These are phyloP conservation scores for Listrodromus nycthemerus DNA, from an alignment of 2,888 invertebrate genomes.

Conservation along the genomic window DNA sequence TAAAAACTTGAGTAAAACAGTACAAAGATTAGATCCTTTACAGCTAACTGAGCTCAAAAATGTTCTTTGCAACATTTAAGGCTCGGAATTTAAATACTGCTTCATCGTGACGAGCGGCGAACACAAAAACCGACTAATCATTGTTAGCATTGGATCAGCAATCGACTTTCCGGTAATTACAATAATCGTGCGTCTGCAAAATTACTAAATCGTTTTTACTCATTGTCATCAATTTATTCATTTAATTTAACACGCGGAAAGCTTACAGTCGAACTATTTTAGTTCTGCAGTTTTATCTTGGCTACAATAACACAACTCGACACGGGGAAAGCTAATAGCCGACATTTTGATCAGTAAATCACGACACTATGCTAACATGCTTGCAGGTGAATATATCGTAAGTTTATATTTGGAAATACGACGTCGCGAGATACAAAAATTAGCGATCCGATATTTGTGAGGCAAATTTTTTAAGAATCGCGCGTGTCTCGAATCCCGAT, in stretches of 20 bases:
- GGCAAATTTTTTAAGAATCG: background rate
- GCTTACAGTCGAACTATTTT: background rate
- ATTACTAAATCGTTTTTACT: background rate
- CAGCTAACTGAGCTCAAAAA: background rate
- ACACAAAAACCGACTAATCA: background rate
- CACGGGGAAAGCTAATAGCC: background rate
- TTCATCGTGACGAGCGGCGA: constrained; percentile 1
- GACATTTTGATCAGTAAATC: constrained; percentile 4
- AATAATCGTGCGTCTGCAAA: background rate
- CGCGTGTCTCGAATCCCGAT: background rate
- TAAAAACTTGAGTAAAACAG: background rate
- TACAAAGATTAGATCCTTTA: background rate
- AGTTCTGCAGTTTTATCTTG: background rate
- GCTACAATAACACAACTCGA: background rate
- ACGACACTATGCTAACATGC: background rate
- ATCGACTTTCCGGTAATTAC: background rate
- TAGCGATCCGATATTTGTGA: background rate
- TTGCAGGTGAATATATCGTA: no score
- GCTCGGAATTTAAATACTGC: background rate
- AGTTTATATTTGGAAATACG: background rate
- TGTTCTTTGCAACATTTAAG: background rate
- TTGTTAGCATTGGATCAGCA: constrained; percentile 7
- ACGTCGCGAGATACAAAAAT: background rate
- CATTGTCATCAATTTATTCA: no score
- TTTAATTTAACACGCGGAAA: background rate